phyloP scores from a whole-genome alignment of 2,113 vertebrate genomes.

The Melierax canorus region DNA sequence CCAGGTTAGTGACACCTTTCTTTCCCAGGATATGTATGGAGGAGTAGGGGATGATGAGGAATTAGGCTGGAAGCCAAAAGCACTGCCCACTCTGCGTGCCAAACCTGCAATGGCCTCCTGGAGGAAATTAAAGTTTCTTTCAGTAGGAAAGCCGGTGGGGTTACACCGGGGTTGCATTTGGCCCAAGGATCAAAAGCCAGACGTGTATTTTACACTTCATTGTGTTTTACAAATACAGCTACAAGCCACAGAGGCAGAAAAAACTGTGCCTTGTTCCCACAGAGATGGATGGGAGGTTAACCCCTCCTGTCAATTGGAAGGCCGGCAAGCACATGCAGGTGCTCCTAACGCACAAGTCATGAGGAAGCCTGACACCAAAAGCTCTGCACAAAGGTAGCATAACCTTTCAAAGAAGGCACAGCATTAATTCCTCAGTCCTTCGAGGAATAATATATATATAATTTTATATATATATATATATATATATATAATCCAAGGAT shows the following conservation, averaged over 20 bases:
- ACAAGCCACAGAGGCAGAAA: background rate
- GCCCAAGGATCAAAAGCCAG: background rate
- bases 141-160: background rate
- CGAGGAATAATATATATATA: too few relatives aligned
- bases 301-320: background rate
- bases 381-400: background rate
- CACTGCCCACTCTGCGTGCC: background rate
- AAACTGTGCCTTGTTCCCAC: background rate
- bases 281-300: background rate
- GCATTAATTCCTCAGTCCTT: background rate
- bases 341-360: background rate
- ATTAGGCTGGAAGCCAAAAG: background rate
- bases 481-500: background rate
- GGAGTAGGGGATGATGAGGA: background rate
- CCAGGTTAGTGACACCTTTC: background rate
- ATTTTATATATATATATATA: too few relatives aligned
- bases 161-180: background rate
- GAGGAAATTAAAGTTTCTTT: slow-evolving; percentile 6
- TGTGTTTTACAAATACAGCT: background rate
- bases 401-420: background rate
- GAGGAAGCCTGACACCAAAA: background rate
- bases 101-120: background rate
- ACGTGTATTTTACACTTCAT: background rate
- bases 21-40: background rate
- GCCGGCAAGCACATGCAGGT: background rate